phyloP scores from a whole-genome alignment of 2,113 vertebrate genomes.

The Brienomyrus longianalis region DNA sequence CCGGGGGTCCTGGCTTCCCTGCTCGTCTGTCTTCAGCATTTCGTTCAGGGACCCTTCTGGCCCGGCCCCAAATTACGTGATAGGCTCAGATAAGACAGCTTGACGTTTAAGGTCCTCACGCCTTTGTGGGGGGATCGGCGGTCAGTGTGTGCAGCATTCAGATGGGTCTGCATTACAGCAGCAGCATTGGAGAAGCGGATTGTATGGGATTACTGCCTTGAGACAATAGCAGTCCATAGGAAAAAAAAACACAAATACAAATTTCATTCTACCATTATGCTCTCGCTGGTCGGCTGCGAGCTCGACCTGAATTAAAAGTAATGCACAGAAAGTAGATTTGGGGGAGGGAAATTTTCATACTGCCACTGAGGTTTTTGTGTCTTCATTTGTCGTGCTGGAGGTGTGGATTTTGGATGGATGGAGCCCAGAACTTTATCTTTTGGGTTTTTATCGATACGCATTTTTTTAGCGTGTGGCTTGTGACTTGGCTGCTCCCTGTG shows the following conservation, averaged over 20 bases:
- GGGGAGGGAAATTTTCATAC: background rate
- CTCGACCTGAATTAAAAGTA: background rate
- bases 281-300: background rate
- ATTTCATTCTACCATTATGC: background rate
- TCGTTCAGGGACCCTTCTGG: background rate
- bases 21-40: background rate
- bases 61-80: background rate
- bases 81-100: background rate
- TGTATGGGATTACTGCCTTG: background rate
- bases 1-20: background rate
- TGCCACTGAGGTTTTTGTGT: background rate
- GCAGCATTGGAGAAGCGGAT: background rate
- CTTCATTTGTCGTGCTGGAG: background rate
- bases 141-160: background rate
- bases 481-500: background rate
- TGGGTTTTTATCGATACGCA: background rate
- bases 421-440: background rate
- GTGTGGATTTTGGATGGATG: background rate
- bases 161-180: background rate
- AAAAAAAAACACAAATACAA: background rate
- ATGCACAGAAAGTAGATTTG: background rate
- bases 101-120: background rate
- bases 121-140: background rate
- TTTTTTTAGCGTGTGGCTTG: background rate
- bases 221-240: background rate